A percentile compares a stretch with the other conserved stretches of the same genome.
Conservation (phyloP, 2,888 invertebrate genomes). For the Nomada fabriciana region DNA sequence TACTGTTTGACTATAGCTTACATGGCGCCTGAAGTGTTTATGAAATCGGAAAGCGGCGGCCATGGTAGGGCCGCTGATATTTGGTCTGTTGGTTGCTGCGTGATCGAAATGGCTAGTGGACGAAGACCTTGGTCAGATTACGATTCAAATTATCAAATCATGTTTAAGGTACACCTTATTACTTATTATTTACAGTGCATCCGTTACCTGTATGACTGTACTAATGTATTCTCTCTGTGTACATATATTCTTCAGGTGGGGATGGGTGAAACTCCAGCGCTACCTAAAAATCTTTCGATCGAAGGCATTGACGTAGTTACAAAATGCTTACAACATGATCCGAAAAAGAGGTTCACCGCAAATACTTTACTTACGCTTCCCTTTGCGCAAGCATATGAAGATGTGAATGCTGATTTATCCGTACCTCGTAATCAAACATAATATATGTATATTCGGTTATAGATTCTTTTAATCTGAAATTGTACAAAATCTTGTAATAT, state of each 20-base stretch:
- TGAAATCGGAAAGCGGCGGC: conserved; percentile 91
- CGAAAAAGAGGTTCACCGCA: conserved; percentile 90
- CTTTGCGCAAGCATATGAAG: conserved; percentile 86
- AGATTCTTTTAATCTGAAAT: conserved; percentile 28
- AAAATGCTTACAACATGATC: conserved; percentile 93
- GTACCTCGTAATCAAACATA: conserved; percentile 44
- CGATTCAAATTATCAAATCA: conserved; percentile 97
- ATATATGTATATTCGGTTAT: background rate
- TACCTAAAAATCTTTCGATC: conserved; percentile 90
- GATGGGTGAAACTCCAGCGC: conserved; percentile 93
- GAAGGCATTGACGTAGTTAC: conserved; percentile 94
- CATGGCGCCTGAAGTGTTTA: conserved; percentile 98
- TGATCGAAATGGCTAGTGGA: conserved; percentile 97
- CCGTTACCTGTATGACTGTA: background rate
- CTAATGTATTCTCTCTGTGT: conserved; percentile 53
- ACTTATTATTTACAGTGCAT: background rate
- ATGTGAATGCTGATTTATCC: conserved; percentile 77
- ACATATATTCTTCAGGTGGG: conserved; percentile 91
- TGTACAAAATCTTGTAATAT: conserved; percentile 8
- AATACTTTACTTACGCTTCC: conserved; percentile 90
- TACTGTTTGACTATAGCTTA: conserved; percentile 88
- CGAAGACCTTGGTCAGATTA: conserved; percentile 97
- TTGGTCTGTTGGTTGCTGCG: conserved; percentile 98
- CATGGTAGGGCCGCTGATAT: conserved; percentile 97
- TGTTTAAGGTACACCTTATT: conserved; percentile 87